Evolutionary conservation across 2,888 invertebrate species (phyloP).

Genomic region (Drosophila planitibia): DNA sequence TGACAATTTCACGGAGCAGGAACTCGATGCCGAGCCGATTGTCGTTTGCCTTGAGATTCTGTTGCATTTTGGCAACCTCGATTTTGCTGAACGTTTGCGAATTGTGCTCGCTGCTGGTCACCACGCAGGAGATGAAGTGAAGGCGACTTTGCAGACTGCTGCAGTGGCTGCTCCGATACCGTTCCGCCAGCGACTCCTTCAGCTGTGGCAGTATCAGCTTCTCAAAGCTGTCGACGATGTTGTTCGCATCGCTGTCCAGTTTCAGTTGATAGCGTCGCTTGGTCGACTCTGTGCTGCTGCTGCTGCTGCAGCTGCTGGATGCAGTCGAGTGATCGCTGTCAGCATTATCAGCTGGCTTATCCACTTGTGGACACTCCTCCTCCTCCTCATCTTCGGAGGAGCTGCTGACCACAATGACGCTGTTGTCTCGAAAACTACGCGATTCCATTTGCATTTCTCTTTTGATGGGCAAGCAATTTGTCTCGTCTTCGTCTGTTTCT

Average conservation of each 20-base stretch:
- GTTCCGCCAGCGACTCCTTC: constrained; percentile 60
- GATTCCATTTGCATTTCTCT: not conserved
- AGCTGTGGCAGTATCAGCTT: constrained; percentile 80
- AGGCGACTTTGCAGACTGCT: constrained; percentile 64
- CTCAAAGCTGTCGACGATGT: constrained; percentile 82
- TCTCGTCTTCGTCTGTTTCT: not conserved
- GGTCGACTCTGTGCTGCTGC: constrained; percentile 61
- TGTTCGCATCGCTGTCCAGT: constrained; percentile 72
- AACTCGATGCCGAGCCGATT: constrained; percentile 81
- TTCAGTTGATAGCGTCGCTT: constrained; percentile 52
- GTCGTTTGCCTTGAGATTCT: constrained; percentile 76
- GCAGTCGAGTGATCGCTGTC: constrained; percentile 35
- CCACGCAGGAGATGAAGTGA: constrained; percentile 81
- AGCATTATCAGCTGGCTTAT: constrained; percentile 27
- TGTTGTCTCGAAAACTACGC: too few relatives aligned
- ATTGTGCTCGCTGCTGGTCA: constrained; percentile 76
- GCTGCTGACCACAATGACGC: constrained; percentile 50
- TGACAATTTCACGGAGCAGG: constrained; percentile 79
- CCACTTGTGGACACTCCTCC: not conserved
- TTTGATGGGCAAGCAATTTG: constrained; percentile 13
- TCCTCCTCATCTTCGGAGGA: constrained; percentile 60
- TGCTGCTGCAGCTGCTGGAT: constrained; percentile 56
- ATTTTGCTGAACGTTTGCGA: constrained; percentile 69
- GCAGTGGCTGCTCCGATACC: constrained; percentile 75
- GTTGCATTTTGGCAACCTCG: constrained; percentile 79